These are phyloP conservation scores for Hafferia zeledoni DNA, from an alignment of 2,797 vertebrate genomes.

Conservation along the genomic window DNA sequence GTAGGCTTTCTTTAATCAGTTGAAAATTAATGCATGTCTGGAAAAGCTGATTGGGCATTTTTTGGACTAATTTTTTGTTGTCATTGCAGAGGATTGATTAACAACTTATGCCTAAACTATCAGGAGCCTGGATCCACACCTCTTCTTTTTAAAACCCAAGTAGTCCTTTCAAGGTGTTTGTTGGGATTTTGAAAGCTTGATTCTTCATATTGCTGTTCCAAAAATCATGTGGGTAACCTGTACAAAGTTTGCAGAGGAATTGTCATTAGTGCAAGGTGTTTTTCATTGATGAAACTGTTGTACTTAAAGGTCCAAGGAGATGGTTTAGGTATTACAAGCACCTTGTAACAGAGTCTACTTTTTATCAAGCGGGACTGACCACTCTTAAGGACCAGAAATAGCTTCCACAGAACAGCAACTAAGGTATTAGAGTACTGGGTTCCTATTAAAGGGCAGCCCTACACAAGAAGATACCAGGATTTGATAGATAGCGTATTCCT, in stretches of 20 bases:
- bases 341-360: not conserved
- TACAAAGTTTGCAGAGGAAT: not conserved
- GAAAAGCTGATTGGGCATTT: conserved; percentile 40
- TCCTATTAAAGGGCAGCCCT: not conserved
- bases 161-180: conserved; percentile 5
- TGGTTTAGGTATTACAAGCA: not conserved
- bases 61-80: conserved; percentile 32
- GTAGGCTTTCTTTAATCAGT: conserved; percentile 28
- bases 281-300: not conserved
- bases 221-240: not conserved
- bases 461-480: not conserved
- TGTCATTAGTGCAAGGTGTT: not conserved
- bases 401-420: not conserved
- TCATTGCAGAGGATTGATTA: not conserved
- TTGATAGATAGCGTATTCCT: not conserved
- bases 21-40: conserved; percentile 48
- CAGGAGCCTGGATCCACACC: not conserved
- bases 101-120: not conserved
- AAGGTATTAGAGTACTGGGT: not conserved
- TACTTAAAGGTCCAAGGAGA: not conserved
- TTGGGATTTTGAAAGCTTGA: not conserved
- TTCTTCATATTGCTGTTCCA: not conserved
- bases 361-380: not conserved
- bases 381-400: not conserved
- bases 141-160: not conserved